These are phyloP conservation scores for Lates japonicus DNA, from an alignment of 2,797 vertebrate species.

Conservation along the genomic window DNA sequence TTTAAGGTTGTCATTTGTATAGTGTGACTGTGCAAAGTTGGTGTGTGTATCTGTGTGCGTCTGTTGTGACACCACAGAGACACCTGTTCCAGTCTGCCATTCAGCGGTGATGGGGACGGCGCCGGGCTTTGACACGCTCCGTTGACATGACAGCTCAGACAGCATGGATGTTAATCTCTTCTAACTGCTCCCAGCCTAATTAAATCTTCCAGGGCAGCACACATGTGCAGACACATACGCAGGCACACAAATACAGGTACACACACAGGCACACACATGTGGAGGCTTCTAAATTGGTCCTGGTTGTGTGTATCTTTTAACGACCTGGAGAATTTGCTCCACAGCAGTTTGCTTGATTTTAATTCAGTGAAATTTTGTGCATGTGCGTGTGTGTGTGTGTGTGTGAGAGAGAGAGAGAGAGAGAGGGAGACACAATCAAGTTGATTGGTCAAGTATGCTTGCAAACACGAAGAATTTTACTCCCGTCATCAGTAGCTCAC, in stretches of 20 bases:
- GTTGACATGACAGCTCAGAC: constrained; percentile 83
- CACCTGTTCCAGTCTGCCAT: constrained; percentile 78
- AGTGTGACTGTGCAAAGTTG: not conserved
- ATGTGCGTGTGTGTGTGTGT: constrained; percentile 11
- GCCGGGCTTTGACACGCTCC: constrained; percentile 80
- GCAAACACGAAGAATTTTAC: not conserved
- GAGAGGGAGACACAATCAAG: not conserved
- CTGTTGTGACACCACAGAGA: constrained; percentile 55
- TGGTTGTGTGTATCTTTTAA: constrained; percentile 73
- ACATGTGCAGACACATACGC: constrained; percentile 37
- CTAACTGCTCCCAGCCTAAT: constrained; percentile 84
- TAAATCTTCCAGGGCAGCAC: constrained; percentile 80
- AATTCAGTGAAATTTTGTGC: constrained; percentile 18
- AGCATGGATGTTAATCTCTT: constrained; percentile 84
- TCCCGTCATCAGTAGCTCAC: not conserved
- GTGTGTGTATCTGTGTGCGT: constrained; percentile 19
- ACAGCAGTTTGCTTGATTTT: constrained; percentile 58
- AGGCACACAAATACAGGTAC: not conserved
- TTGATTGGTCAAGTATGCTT: constrained; percentile 12
- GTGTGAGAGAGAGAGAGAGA: not conserved
- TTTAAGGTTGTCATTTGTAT: constrained; percentile 30
- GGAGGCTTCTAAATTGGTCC: constrained; percentile 70
- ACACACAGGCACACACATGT: constrained; percentile 22
- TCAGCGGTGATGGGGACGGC: constrained; percentile 61
- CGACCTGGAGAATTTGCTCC: constrained; percentile 62